phyloP scores from a whole-genome alignment of 2,113 vertebrate species.

The Callionymus lyra region DNA sequence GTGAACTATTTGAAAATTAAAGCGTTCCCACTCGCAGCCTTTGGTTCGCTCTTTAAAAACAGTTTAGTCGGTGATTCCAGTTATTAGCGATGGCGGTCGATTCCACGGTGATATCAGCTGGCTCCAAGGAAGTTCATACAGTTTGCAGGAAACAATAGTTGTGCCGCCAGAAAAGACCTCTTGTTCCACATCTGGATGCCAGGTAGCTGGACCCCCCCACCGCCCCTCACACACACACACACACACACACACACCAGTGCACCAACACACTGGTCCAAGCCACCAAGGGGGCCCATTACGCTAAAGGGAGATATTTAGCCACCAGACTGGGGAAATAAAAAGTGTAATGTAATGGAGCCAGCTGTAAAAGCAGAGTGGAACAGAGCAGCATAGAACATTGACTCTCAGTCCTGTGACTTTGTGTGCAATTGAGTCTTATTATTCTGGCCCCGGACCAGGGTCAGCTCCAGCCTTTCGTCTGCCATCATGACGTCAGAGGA shows the following conservation, averaged over 20 bases:
- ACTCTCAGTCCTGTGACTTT: conserved; percentile 1
- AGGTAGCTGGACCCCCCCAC: conserved; percentile 28
- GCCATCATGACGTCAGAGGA: no score
- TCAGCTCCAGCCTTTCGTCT: conserved; percentile 3
- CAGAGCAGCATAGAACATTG: conserved; percentile 31
- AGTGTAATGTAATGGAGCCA: conserved; percentile 55
- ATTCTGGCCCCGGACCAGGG: conserved; percentile 9
- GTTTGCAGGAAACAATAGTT: conserved; percentile 26
- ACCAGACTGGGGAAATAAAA: conserved; percentile 62
- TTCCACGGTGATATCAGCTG: neutral
- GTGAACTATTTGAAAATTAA: no score
- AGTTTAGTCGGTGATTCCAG: neutral
- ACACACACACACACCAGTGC: conserved; percentile 13
- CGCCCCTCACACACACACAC: conserved; percentile 10
- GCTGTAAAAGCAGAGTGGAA: conserved; percentile 60
- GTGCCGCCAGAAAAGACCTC: conserved; percentile 11
- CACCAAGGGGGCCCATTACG: conserved; percentile 52
- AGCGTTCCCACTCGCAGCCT: no score
- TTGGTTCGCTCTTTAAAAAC: neutral
- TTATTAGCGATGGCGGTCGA: neutral
- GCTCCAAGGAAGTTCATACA: conserved; percentile 2
- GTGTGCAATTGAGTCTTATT: conserved; percentile 6
- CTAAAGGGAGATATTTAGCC: conserved; percentile 56
- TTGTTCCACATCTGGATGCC: conserved; percentile 57
- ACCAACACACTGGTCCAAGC: conserved; percentile 17